Conservation (phyloP, 2,797 vertebrate genomes). For the Pampus argenteus region DNA sequence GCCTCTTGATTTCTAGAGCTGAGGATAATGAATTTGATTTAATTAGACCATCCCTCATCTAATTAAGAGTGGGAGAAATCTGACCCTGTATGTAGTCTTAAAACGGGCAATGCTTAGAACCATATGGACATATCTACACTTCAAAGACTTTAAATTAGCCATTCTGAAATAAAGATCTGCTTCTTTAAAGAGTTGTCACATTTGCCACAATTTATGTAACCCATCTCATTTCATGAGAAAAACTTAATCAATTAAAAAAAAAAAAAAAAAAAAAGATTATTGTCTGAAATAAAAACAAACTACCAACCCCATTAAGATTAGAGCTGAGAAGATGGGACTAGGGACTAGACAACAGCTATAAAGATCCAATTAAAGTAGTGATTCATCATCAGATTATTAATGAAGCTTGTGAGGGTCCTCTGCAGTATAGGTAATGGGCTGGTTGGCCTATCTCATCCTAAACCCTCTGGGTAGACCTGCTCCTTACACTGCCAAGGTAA, state of each 20-base stretch:
- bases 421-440: constrained; percentile 86
- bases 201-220: constrained; percentile 27
- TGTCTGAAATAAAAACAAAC: constrained; percentile 74
- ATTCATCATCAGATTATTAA: constrained; percentile 91
- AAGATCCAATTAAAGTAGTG: constrained; percentile 89
- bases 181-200: constrained; percentile 32
- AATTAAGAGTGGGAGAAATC: constrained; percentile 94
- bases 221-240: constrained; percentile 52
- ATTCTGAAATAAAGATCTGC: constrained; percentile 20
- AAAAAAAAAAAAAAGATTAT: constrained; percentile 58
- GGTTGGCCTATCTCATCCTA: constrained; percentile 81
- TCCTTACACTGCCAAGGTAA: constrained; percentile 86
- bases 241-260: constrained; percentile 69
- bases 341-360: constrained; percentile 87
- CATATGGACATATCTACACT: constrained; percentile 43
- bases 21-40: constrained; percentile 99
- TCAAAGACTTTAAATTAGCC: constrained; percentile 45
- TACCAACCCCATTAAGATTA: constrained; percentile 62
- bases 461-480: constrained; percentile 82
- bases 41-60: constrained; percentile 97
- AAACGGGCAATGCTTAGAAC: constrained; percentile 61
- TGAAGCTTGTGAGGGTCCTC: constrained; percentile 84
- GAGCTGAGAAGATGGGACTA: constrained; percentile 63
- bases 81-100: constrained; percentile 85
- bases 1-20: constrained; percentile 97